These are phyloP conservation scores for Nymphalis polychloros DNA, from an alignment of 2,888 invertebrate genomes.

Conservation along the genomic window DNA sequence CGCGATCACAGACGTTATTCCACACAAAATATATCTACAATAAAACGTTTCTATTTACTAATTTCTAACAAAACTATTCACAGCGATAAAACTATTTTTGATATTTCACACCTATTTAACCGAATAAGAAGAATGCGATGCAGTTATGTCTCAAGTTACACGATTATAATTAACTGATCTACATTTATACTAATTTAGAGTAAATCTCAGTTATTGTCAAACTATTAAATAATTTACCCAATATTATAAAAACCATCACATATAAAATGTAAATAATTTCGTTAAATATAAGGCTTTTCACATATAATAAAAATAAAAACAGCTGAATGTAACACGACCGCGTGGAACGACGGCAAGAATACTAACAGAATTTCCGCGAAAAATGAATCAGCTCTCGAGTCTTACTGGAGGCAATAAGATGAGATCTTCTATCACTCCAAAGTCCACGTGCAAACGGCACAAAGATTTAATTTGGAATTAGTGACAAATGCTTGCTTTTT, in stretches of 20 bases:
- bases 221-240: neutral
- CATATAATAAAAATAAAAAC: neutral
- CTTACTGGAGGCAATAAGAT: too few relatives aligned
- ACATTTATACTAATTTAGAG: constrained; percentile 12
- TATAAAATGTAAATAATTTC: too few relatives aligned
- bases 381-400: too few relatives aligned
- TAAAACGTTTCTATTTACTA: neutral
- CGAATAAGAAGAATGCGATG: neutral
- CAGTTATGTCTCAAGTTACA: constrained; percentile 11
- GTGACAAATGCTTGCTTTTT: too few relatives aligned
- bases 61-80: neutral
- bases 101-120: neutral
- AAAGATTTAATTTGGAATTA: too few relatives aligned
- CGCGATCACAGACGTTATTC: too few relatives aligned
- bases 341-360: too few relatives aligned
- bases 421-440: too few relatives aligned
- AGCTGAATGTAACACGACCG: too few relatives aligned
- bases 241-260: neutral
- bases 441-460: too few relatives aligned
- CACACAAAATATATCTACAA: too few relatives aligned
- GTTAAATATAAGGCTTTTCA: neutral
- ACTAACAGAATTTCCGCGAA: too few relatives aligned
- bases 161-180: constrained; percentile 16
- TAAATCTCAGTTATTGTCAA: constrained; percentile 6
- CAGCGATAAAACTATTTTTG: neutral